A percentile compares a stretch with the other conserved stretches of the same genome.
These are phyloP conservation scores for Caprella mutica DNA, from an alignment of 2,888 invertebrate species.

Conservation along the genomic window DNA sequence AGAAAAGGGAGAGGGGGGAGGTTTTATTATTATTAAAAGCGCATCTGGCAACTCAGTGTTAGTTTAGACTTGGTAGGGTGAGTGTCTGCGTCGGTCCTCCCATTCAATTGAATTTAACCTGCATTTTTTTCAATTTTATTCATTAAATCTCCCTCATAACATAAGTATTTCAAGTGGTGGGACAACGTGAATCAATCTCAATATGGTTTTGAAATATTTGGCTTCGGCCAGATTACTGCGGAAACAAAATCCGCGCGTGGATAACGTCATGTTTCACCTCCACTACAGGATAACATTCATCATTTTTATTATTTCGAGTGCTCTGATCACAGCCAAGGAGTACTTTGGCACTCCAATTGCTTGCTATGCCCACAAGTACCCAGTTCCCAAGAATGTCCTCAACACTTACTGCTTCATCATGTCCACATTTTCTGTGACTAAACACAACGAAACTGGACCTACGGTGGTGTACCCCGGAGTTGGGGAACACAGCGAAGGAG, in stretches of 20 bases:
- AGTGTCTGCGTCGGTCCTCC: too few relatives aligned
- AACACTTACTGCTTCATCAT: slow-evolving; percentile 34
- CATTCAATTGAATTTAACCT: too few relatives aligned
- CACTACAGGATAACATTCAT: slow-evolving; percentile 31
- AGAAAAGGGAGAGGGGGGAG: too few relatives aligned
- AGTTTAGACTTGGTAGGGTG: too few relatives aligned
- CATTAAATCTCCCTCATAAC: too few relatives aligned
- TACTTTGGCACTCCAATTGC: slow-evolving; percentile 30
- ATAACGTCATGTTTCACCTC: slow-evolving; percentile 28
- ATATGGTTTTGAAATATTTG: slow-evolving; percentile 13
- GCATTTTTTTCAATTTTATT: too few relatives aligned
- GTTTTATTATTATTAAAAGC: too few relatives aligned
- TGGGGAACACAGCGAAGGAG: slow-evolving; percentile 52
- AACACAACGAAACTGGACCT: slow-evolving; percentile 19
- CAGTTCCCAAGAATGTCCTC: slow-evolving; percentile 26
- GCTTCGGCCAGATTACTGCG: slow-evolving; percentile 23
- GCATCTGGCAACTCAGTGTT: too few relatives aligned
- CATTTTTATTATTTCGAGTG: slow-evolving; percentile 25
- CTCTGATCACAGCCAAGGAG: slow-evolving; percentile 31
- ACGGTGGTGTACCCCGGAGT: slow-evolving; percentile 46
- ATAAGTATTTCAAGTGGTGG: too few relatives aligned
- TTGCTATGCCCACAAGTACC: slow-evolving; percentile 17
- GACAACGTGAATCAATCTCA: too few relatives aligned
- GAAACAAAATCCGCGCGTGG: slow-evolving; percentile 26
- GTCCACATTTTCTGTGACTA: slow-evolving; percentile 27